These are phyloP conservation scores for Plecturocebus donacophilus DNA, from an alignment of 2,113 vertebrate species.

Conservation along the genomic window DNA sequence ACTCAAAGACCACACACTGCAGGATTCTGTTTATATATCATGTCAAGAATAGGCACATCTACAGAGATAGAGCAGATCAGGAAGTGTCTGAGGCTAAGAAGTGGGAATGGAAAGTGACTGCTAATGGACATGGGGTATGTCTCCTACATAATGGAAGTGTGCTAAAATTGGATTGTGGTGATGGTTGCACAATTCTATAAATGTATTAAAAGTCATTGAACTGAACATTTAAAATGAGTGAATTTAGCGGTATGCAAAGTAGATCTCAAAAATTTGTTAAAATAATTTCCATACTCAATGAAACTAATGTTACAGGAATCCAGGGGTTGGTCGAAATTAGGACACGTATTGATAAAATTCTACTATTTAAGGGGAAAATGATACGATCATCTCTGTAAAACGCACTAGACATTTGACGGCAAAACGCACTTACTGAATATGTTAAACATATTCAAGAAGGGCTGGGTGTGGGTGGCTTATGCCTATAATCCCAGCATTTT, in stretches of 20 bases:
- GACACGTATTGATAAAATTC: background rate
- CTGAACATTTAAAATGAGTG: background rate
- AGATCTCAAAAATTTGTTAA: background rate
- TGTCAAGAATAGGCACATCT: background rate
- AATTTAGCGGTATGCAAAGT: background rate
- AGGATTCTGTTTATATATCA: background rate
- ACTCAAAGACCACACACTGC: background rate
- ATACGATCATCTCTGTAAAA: background rate
- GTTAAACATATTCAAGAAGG: too few species aligned
- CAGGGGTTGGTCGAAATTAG: background rate
- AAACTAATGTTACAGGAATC: background rate
- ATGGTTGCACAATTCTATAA: background rate
- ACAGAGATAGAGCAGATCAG: background rate
- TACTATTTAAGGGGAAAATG: background rate
- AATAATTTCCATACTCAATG: background rate
- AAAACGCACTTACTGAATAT: background rate
- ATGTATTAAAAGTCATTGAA: background rate
- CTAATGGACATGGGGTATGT: background rate
- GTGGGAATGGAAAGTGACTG: background rate
- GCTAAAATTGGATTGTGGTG: background rate
- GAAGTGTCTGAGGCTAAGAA: background rate
- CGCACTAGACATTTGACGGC: background rate
- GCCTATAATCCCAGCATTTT: too few species aligned
- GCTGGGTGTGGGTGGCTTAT: too few species aligned
- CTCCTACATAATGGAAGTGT: background rate